A percentile compares a stretch with the other conserved stretches of the same genome.
phyloP scores from a whole-genome alignment of 1,140 invertebrate genomes.

The Cydia amplana region DNA sequence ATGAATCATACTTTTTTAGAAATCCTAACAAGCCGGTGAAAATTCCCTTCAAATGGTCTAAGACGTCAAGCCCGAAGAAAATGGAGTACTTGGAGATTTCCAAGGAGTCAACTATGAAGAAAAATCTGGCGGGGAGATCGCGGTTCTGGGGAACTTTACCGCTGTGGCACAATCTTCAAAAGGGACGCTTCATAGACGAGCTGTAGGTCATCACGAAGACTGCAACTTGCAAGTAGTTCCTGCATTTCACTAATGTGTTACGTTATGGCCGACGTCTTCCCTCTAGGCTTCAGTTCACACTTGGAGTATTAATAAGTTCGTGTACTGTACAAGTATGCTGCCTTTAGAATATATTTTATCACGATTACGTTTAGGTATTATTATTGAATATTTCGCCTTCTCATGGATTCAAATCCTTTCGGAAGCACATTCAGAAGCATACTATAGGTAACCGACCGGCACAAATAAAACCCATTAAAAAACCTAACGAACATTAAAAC shows the following conservation, averaged over 20 bases:
- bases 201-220: slow-evolving; percentile 39
- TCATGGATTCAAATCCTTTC: too few relatives aligned
- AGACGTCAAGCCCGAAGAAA: slow-evolving; percentile 41
- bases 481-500: not conserved
- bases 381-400: too few relatives aligned
- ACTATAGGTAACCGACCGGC: too few relatives aligned
- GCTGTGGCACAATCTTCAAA: slow-evolving; percentile 57
- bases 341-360: too few relatives aligned
- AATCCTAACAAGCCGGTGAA: slow-evolving; percentile 57
- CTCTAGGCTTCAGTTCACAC: not conserved
- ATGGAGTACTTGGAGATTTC: slow-evolving; percentile 62
- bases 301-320: too few relatives aligned
- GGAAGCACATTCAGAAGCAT: too few relatives aligned
- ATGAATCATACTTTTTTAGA: slow-evolving; percentile 43
- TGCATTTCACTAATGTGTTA: not conserved
- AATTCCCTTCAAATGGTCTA: slow-evolving; percentile 56
- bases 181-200: slow-evolving; percentile 48
- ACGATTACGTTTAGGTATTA: too few relatives aligned
- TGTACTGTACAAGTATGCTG: too few relatives aligned
- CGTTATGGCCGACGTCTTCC: not conserved
- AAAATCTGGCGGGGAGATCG: slow-evolving; percentile 47
- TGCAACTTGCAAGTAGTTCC: not conserved
- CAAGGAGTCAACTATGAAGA: slow-evolving; percentile 47
- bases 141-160: slow-evolving; percentile 56
- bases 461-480: too few relatives aligned